Percentiles rank a stretch among this genome's conserved stretches.
Conservation (phyloP, 2,888 invertebrate genomes). For the Neuroscelio doddi region DNA sequence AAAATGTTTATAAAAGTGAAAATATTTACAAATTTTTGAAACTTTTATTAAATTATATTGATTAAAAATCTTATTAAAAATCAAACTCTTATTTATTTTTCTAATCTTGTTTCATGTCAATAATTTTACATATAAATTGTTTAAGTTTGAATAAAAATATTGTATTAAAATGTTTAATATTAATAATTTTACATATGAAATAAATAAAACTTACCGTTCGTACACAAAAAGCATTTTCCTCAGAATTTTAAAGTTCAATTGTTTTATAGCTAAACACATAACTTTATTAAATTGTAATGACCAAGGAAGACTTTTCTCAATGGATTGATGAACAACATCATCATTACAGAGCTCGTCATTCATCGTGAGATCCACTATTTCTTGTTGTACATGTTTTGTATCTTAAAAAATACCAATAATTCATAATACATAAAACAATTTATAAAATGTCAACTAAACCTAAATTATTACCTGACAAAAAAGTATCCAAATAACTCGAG, state of each 20-base stretch:
- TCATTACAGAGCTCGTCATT: background rate
- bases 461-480: conserved; percentile 31
- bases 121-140: too few relatives aligned
- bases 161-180: too few relatives aligned
- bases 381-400: conserved; percentile 9
- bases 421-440: too few relatives aligned
- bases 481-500: conserved; percentile 21
- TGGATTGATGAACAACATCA: background rate
- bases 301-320: conserved; percentile 55
- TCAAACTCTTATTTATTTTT: too few relatives aligned
- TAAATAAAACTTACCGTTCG: conserved; percentile 52
- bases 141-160: too few relatives aligned
- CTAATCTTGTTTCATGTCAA: too few relatives aligned
- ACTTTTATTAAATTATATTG: too few relatives aligned
- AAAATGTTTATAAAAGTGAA: too few relatives aligned
- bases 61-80: too few relatives aligned
- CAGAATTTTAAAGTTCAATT: conserved; percentile 52
- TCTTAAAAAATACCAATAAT: conserved; percentile 26
- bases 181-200: too few relatives aligned
- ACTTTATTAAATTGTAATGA: conserved; percentile 52
- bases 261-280: conserved; percentile 52
- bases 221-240: conserved; percentile 55
- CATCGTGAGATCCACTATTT: conserved; percentile 1
- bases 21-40: too few relatives aligned
- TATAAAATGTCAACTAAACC: too few relatives aligned